These are phyloP conservation scores for Sphenopsis melanotis DNA, from an alignment of 2,797 vertebrate genomes.

Conservation along the genomic window DNA sequence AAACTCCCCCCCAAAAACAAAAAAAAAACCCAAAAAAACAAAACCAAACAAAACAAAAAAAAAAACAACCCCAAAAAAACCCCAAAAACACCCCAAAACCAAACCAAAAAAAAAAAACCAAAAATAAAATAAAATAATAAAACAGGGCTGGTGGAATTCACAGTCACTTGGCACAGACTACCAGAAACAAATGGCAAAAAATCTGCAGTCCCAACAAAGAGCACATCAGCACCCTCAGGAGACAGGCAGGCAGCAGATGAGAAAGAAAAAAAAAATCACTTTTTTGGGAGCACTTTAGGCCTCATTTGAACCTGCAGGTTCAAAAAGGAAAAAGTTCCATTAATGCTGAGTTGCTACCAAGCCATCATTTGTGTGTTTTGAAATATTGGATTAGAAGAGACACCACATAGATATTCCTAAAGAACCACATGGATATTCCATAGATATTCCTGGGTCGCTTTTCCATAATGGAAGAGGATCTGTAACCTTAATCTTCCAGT, in stretches of 20 bases:
- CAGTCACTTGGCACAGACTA: not conserved
- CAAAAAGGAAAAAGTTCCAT: not conserved
- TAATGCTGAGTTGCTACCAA: not conserved
- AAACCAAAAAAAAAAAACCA: too few relatives aligned
- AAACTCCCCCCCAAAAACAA: too few relatives aligned
- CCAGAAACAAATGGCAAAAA: not conserved
- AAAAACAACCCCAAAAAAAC: too few relatives aligned
- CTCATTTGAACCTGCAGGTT: not conserved
- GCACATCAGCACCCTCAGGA: too few relatives aligned
- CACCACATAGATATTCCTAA: not conserved
- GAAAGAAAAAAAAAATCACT: too few relatives aligned
- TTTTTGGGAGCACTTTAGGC: not conserved
- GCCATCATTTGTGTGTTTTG: accelerated
- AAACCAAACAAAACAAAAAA: not conserved
- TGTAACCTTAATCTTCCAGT: not conserved
- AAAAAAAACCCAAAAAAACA: too few relatives aligned
- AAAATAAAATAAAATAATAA: too few relatives aligned
- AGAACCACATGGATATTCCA: not conserved
- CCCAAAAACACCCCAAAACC: too few relatives aligned
- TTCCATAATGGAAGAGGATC: not conserved
- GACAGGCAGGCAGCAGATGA: too few relatives aligned
- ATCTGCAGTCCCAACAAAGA: too few relatives aligned
- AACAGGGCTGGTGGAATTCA: not conserved
- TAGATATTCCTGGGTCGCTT: not conserved
- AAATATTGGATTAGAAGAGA: not conserved